A percentile compares a stretch with the other conserved stretches of the same genome.
These are phyloP conservation scores for Noctua comes DNA, from an alignment of 2,888 invertebrate genomes.

Conservation along the genomic window DNA sequence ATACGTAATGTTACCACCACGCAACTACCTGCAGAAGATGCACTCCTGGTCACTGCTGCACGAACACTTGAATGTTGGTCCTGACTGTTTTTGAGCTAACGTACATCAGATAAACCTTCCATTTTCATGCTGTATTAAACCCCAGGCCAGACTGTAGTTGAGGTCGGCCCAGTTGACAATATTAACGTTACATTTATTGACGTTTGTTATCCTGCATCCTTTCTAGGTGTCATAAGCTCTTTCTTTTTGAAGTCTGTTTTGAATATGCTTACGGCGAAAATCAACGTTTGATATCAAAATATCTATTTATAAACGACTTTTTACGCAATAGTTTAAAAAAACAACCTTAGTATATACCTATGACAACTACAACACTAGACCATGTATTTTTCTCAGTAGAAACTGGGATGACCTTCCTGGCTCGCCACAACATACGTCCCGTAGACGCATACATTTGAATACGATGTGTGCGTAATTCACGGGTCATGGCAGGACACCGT, in stretches of 20 bases:
- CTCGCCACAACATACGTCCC: conserved; percentile 4
- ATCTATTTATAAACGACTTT: not conserved
- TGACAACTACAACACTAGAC: not conserved
- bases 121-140: not conserved
- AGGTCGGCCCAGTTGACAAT: not conserved
- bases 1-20: not conserved
- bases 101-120: not conserved
- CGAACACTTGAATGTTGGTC: not conserved
- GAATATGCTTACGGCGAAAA: too few relatives aligned
- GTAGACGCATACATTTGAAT: conserved; percentile 65
- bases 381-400: not conserved
- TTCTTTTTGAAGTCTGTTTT: not conserved
- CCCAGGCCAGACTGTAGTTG: not conserved
- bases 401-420: conserved; percentile 45
- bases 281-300: not conserved
- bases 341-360: not conserved
- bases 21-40: conserved; percentile 6
- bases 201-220: not conserved
- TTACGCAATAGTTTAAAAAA: not conserved
- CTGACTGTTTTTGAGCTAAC: too few relatives aligned
- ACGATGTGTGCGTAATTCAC: conserved; percentile 57
- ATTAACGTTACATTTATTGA: not conserved
- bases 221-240: not conserved
- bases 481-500: conserved; percentile 65
- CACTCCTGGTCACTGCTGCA: not conserved